Evolutionary conservation across 92 coral and sea anemone species (phyloP).

Genomic region (Palythoa grandis): DNA sequence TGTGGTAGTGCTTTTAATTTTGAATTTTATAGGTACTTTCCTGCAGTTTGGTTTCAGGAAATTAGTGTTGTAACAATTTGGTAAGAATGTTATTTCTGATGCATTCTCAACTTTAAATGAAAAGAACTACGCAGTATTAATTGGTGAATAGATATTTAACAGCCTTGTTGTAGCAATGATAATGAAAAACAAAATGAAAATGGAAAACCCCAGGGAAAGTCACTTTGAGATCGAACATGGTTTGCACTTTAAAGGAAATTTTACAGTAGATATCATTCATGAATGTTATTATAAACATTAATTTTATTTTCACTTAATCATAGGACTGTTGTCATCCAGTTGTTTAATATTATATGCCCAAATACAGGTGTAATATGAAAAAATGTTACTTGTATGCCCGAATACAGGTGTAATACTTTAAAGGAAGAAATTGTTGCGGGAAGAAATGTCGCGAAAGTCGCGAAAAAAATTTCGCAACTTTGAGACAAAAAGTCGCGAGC

Average conservation of each 20-base stretch:
- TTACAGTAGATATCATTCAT: constrained; percentile 5
- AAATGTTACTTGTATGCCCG: too few species aligned
- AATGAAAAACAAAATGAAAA: background rate
- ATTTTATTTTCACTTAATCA: background rate
- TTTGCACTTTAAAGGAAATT: background rate
- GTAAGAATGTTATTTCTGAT: background rate
- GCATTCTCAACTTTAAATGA: too few species aligned
- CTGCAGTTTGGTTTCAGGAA: background rate
- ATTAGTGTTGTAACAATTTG: background rate
- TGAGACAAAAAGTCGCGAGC: too few species aligned
- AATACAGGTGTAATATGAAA: too few species aligned
- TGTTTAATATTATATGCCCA: too few species aligned
- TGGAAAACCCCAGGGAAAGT: background rate
- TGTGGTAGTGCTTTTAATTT: background rate
- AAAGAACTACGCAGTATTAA: background rate
- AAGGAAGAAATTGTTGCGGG: too few species aligned
- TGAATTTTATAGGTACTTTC: background rate
- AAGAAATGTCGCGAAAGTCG: too few species aligned
- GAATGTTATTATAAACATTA: too few species aligned
- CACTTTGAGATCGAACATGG: background rate
- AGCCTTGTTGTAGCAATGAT: background rate
- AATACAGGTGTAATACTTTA: too few species aligned
- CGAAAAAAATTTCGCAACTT: too few species aligned
- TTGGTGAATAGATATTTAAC: constrained; percentile 9
- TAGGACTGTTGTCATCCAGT: background rate